A percentile compares a stretch with the other conserved stretches of the same genome.
Conservation (phyloP, 1,140 invertebrate species). For the Lordiphosa clarofinis region DNA sequence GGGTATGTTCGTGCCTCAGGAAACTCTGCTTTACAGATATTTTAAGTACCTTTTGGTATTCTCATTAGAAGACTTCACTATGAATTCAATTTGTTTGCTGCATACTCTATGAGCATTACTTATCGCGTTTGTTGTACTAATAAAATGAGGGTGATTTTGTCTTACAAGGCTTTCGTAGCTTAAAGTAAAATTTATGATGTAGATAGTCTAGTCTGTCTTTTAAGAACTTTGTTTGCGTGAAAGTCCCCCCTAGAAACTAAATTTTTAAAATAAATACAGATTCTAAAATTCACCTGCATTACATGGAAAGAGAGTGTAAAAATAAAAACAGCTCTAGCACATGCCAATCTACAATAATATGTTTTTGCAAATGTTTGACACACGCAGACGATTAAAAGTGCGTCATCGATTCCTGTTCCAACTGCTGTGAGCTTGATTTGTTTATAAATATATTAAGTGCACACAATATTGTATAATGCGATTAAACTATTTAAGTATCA, state of each 20-base stretch:
- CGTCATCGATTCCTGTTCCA: slow-evolving; percentile 1
- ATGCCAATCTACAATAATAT: background rate
- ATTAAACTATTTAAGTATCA: background rate
- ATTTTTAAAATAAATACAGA: slow-evolving; percentile 32
- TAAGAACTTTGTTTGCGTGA: too few species aligned
- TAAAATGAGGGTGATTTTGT: too few species aligned
- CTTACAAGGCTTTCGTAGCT: too few species aligned
- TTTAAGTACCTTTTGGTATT: too few species aligned
- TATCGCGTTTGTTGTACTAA: too few species aligned
- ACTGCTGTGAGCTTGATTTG: slow-evolving; percentile 1
- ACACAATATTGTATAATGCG: background rate
- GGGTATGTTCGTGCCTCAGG: too few species aligned
- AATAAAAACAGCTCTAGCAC: background rate
- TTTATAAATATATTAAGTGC: slow-evolving; percentile 3
- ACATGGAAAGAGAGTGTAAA: background rate
- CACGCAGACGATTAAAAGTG: background rate
- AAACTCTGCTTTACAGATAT: too few species aligned
- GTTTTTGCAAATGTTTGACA: slow-evolving; percentile 11
- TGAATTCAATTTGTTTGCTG: too few species aligned
- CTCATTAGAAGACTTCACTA: too few species aligned
- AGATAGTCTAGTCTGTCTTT: too few species aligned
- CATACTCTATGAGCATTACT: too few species aligned
- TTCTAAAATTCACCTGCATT: slow-evolving; percentile 38
- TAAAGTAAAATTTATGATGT: too few species aligned
- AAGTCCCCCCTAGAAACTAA: background rate